Evolutionary conservation across 2,113 vertebrate genomes (phyloP).

Genomic region (Syngnathus typhle): DNA sequence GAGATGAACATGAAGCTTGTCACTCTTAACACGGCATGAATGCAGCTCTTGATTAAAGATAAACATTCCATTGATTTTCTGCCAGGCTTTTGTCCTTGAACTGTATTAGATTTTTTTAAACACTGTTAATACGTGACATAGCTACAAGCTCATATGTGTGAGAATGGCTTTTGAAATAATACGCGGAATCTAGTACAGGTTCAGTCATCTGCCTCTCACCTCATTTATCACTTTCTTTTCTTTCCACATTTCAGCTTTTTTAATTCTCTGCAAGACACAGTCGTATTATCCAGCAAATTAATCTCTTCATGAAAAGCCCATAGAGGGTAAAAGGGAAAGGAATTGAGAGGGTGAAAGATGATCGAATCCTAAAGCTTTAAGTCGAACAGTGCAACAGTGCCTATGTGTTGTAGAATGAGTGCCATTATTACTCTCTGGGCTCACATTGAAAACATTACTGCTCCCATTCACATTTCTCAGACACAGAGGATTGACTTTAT

Average conservation of each 20-base stretch:
- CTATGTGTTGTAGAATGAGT: slow-evolving; percentile 63
- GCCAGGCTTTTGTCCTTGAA: slow-evolving; percentile 33
- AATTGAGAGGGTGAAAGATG: slow-evolving; percentile 53
- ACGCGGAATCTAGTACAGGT: slow-evolving; percentile 31
- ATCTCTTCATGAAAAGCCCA: slow-evolving; percentile 55
- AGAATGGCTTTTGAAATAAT: slow-evolving; percentile 38
- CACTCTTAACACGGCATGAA: not conserved
- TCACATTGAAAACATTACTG: slow-evolving; percentile 73
- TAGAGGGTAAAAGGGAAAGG: slow-evolving; percentile 28
- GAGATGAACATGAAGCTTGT: not conserved
- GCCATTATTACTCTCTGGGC: slow-evolving; percentile 68
- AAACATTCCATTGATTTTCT: not conserved
- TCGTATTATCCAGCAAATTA: slow-evolving; percentile 53
- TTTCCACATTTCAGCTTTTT: slow-evolving; percentile 22
- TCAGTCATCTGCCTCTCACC: slow-evolving; percentile 44
- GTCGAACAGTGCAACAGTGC: slow-evolving; percentile 53
- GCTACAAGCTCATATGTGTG: slow-evolving; percentile 58
- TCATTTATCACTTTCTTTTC: slow-evolving; percentile 39
- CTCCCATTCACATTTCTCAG: slow-evolving; percentile 68
- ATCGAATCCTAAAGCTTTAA: slow-evolving; percentile 61
- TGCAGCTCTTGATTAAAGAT: not conserved
- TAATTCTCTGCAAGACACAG: slow-evolving; percentile 20
- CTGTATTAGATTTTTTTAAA: not conserved
- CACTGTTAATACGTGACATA: slow-evolving; percentile 52
- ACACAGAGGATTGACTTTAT: slow-evolving; percentile 69